Conservation (phyloP, 2,888 invertebrate genomes). For the Dermolepida albohirtum region DNA sequence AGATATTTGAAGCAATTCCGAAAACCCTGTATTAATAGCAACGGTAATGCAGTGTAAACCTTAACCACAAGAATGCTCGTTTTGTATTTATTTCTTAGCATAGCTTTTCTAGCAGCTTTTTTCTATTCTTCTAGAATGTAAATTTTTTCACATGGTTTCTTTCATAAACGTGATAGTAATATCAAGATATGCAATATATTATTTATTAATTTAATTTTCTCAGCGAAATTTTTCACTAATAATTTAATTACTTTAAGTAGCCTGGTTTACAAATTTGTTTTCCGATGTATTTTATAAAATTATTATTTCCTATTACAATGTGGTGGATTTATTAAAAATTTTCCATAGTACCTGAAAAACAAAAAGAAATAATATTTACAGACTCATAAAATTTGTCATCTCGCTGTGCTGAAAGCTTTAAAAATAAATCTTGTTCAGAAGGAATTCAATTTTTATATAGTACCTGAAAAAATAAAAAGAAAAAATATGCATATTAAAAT, state of each 20-base stretch:
- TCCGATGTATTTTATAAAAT: too few relatives aligned
- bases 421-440: not conserved
- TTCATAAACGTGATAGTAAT: constrained; percentile 53
- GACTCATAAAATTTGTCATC: not conserved
- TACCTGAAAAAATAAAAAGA: constrained; percentile 24
- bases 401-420: too few relatives aligned
- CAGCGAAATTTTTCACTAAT: constrained; percentile 27
- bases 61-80: constrained; percentile 36
- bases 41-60: not conserved
- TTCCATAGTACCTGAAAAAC: not conserved
- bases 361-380: not conserved
- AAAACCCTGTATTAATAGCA: not conserved
- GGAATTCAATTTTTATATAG: constrained; percentile 15
- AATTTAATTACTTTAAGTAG: constrained; percentile 40
- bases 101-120: constrained; percentile 57
- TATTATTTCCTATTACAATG: too few relatives aligned
- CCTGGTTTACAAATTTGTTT: constrained; percentile 38
- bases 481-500: constrained; percentile 21
- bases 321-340: not conserved
- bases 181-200: constrained; percentile 43
- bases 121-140: constrained; percentile 56
- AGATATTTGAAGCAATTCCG: not conserved
- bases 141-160: constrained; percentile 52
- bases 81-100: constrained; percentile 46
- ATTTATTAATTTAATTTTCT: constrained; percentile 42